Base-by-base conservation (phyloP, 2,797 vertebrate genomes). In the Novumbra hubbsi region DNA sequence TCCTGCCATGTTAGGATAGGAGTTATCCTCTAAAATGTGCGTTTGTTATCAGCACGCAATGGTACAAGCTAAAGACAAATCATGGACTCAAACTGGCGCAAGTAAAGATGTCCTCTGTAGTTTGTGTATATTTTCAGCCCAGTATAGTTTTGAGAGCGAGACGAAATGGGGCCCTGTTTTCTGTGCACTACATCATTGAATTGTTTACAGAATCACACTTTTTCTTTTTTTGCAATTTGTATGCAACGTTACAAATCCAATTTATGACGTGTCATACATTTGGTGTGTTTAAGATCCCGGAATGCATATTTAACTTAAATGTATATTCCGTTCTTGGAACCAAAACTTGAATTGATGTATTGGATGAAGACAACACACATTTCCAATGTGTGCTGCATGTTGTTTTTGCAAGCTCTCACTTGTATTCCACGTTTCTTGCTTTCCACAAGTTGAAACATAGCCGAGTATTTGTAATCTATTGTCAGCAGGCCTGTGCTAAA, bases 21-120 rank as follows among this genome's bases (percentile, higher is more conserved):
- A 80, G 67, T 24, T 73, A 76, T 73, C 78, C 71, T 19, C 21
- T 45, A 14, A 70, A 48, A 49, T 11, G 69, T 72, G 68, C 73
- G 73, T 38, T 28, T 70, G 50, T 52, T 21, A 21, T 41, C n/a
- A 68, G 63, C 30, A 27, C 34, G 8, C 28, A 57, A 28, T n/a
- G 68, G 67, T 17, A 17, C 15, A 32, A 68, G 64, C 71, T 50
- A 55, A 71, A 57, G n/a, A 73, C 72, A 70, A 48, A 66, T 66
- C 72, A 52, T 12, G 48, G 11, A 45, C 16, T 27, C 70, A 28
- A 52, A 50, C 45, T 57, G 41, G 32, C 21, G 48, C 15, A 48
- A 24, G 68, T 45, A 45, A 45, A 11, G 41, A 45, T 45, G 41
- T 45, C 41, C 41, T 45, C 12, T 12, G 9, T 9, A 45, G 41